A percentile compares a stretch with the other conserved stretches of the same genome.
phyloP scores from a whole-genome alignment of 2,113 vertebrate genomes.

The Muntiacus muntjak region DNA sequence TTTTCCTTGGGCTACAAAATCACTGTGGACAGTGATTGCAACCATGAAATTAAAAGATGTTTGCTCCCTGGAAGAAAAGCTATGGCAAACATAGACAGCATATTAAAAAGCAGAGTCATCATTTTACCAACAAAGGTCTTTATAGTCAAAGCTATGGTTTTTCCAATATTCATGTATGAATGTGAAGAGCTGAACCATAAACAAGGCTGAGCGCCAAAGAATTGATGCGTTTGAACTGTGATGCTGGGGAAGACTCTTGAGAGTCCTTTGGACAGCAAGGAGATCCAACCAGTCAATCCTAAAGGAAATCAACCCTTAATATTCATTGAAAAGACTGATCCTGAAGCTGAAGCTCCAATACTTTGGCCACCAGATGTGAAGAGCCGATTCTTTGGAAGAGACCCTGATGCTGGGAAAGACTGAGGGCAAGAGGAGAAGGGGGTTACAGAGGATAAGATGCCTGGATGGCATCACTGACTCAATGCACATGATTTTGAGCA shows the following conservation, averaged over 20 bases:
- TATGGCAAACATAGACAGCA: too few relatives aligned
- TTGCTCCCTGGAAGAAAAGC: too few relatives aligned
- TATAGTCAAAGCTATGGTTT: background rate
- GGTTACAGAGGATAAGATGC: background rate
- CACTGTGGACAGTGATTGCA: too few relatives aligned
- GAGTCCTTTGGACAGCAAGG: background rate
- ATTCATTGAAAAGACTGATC: background rate
- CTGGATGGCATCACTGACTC: background rate
- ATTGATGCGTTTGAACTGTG: background rate
- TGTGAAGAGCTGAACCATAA: background rate
- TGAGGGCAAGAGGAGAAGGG: background rate
- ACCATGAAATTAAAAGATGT: too few relatives aligned
- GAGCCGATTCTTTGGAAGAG: background rate
- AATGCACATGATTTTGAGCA: background rate
- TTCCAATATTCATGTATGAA: background rate
- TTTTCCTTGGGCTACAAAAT: background rate
- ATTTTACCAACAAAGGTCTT: background rate
- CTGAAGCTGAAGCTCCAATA: background rate
- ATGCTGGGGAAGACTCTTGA: background rate
- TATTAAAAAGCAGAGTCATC: too few relatives aligned
- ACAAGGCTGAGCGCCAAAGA: background rate
- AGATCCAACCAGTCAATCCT: background rate
- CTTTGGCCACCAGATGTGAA: background rate
- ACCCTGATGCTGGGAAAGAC: background rate
- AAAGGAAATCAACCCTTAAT: background rate